Percentiles rank a stretch among this genome's conserved stretches.
These are phyloP conservation scores for Aleiodes sp. DNA, from an alignment of 1,140 invertebrate genomes.

Conservation along the genomic window DNA sequence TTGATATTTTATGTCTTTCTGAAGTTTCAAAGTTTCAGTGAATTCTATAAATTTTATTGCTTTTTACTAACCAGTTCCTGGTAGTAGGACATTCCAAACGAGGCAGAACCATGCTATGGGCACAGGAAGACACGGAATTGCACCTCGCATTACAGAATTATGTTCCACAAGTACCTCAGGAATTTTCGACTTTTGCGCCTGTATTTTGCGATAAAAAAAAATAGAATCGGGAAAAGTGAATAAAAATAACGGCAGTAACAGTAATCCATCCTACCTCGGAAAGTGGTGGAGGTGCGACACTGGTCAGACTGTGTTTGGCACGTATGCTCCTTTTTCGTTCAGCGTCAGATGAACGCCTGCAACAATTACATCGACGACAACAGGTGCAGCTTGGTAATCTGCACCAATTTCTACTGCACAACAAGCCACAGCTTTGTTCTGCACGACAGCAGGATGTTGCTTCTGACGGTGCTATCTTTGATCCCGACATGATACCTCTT, in stretches of 20 bases:
- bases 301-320: constrained; percentile 64
- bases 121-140: constrained; percentile 88
- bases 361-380: constrained; percentile 37
- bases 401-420: constrained; percentile 51
- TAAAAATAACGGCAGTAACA: constrained; percentile 19
- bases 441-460: constrained; percentile 51
- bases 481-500: not conserved
- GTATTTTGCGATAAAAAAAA: too few relatives aligned
- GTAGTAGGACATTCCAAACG: constrained; percentile 84
- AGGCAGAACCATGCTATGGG: constrained; percentile 86
- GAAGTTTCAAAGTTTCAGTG: too few relatives aligned
- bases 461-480: constrained; percentile 55
- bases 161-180: constrained; percentile 81
- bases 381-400: constrained; percentile 40
- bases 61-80: constrained; percentile 79
- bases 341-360: constrained; percentile 41
- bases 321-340: constrained; percentile 54
- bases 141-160: constrained; percentile 84
- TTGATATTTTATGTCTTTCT: too few relatives aligned
- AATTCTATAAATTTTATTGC: not conserved
- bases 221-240: too few relatives aligned
- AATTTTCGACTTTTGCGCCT: constrained; percentile 84
- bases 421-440: constrained; percentile 51
- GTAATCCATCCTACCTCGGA: constrained; percentile 51
- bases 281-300: constrained; percentile 59